These are phyloP conservation scores for Sapajus apella DNA, from an alignment of 2,113 vertebrate genomes.

Conservation along the genomic window DNA sequence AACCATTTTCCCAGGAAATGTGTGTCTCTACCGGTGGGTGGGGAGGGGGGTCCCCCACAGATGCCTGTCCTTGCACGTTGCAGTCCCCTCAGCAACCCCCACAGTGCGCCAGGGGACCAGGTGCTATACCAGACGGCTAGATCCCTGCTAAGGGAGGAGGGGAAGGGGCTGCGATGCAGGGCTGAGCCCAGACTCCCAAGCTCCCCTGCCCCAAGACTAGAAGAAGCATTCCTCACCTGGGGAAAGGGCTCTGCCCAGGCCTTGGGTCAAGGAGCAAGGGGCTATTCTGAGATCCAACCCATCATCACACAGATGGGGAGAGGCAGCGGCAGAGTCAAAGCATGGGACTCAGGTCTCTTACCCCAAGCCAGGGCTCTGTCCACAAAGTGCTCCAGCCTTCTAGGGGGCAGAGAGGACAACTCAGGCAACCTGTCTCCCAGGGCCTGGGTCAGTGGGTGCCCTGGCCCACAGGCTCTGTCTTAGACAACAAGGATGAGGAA, in stretches of 20 bases:
- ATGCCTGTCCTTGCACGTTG: background rate
- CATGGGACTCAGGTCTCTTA: background rate
- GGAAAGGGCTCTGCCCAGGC: background rate
- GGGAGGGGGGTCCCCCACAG: background rate
- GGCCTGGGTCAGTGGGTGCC: background rate
- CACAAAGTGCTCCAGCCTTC: background rate
- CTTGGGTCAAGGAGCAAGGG: background rate
- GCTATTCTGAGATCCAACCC: background rate
- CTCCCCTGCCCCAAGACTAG: background rate
- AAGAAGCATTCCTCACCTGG: background rate
- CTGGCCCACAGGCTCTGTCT: background rate
- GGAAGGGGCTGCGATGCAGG: background rate
- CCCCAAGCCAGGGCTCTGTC: background rate
- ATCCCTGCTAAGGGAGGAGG: background rate
- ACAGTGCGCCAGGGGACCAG: background rate
- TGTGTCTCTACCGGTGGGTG: background rate
- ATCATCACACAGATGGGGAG: background rate
- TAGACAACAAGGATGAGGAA: background rate
- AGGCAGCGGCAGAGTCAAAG: background rate
- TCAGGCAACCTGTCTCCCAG: background rate
- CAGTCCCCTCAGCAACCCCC: background rate
- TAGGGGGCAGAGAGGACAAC: background rate
- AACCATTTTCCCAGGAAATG: constrained; percentile 63
- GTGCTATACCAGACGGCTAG: background rate
- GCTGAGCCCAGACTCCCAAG: background rate